A percentile compares a stretch with the other conserved stretches of the same genome.
Conservation (phyloP, 1,140 invertebrate genomes). For the Drosophila parvula region DNA sequence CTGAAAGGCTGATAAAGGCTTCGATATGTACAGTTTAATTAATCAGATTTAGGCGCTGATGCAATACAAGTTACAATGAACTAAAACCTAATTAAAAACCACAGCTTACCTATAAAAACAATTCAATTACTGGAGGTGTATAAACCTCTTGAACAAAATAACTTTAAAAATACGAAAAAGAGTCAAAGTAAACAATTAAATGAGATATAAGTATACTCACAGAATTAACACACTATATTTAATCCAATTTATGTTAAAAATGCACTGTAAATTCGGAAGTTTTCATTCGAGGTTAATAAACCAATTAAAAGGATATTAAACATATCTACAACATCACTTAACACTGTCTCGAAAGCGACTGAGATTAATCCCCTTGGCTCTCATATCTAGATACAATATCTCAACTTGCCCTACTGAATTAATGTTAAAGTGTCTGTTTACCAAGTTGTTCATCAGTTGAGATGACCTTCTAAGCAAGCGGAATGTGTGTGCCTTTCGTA, state of each 20-base stretch:
- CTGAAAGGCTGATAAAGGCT: background rate
- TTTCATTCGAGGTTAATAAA: too few relatives aligned
- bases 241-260: too few relatives aligned
- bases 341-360: background rate
- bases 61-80: too few relatives aligned
- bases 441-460: conserved; percentile 5
- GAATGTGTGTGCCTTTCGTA: background rate
- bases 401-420: background rate
- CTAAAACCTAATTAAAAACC: too few relatives aligned
- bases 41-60: too few relatives aligned
- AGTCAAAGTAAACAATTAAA: background rate
- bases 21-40: background rate
- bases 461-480: conserved; percentile 14
- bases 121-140: too few relatives aligned
- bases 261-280: too few relatives aligned
- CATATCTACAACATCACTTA: background rate
- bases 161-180: too few relatives aligned
- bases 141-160: too few relatives aligned
- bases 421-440: conserved; percentile 1
- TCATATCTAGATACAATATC: background rate
- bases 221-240: too few relatives aligned
- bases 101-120: too few relatives aligned
- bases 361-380: background rate
- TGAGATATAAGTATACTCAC: background rate
- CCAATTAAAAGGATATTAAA: too few relatives aligned